Evolutionary conservation across 1,140 invertebrate species (phyloP).

Genomic region (Brachionus manjavacas): DNA sequence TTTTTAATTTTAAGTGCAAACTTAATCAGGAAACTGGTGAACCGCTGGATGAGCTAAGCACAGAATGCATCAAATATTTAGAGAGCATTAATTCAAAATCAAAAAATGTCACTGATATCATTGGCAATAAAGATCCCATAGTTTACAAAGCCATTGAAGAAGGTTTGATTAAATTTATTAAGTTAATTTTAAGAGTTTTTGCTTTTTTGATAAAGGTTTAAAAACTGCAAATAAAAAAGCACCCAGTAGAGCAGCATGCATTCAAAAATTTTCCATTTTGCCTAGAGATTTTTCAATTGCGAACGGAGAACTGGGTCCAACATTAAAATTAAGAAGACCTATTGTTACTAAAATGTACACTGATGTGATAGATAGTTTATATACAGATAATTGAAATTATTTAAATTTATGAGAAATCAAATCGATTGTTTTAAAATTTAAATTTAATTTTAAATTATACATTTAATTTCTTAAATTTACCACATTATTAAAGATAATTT

Average conservation of each 20-base stretch:
- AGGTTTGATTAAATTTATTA: neutral
- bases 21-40: conserved; percentile 66
- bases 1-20: conserved; percentile 55
- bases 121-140: conserved; percentile 54
- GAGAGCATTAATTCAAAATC: neutral
- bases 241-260: conserved; percentile 77
- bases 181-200: conserved; percentile 60
- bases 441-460: too few relatives aligned
- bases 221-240: conserved; percentile 71
- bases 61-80: conserved; percentile 65
- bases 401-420: too few relatives aligned
- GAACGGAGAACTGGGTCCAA: conserved; percentile 82
- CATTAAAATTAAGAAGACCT: conserved; percentile 73
- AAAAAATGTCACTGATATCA: conserved; percentile 62
- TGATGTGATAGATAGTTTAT: conserved; percentile 46
- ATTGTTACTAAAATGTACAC: conserved; percentile 58
- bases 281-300: conserved; percentile 77
- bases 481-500: too few relatives aligned
- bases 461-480: too few relatives aligned
- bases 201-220: conserved; percentile 64
- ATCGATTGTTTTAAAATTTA: too few relatives aligned
- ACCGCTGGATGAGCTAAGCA: conserved; percentile 67
- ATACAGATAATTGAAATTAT: neutral
- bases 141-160: conserved; percentile 49
- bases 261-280: conserved; percentile 83